Percentiles rank a stretch among this genome's conserved stretches.
These are phyloP conservation scores for Drosophila orosa DNA, from an alignment of 1,140 invertebrate species.

Conservation along the genomic window DNA sequence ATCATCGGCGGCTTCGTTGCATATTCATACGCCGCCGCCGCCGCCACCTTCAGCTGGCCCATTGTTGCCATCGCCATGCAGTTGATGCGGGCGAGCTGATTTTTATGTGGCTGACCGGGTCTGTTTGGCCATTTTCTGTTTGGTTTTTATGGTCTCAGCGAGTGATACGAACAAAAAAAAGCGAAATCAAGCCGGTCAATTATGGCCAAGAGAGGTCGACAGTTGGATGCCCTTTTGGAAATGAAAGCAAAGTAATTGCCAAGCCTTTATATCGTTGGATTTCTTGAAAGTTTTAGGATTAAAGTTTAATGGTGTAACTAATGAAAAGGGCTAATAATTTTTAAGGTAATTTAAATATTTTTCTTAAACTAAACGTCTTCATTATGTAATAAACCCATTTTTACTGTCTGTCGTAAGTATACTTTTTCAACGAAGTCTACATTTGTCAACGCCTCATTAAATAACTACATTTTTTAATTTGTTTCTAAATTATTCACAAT, in stretches of 20 bases:
- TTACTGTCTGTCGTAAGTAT: no score
- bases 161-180: constrained; percentile 30
- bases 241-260: neutral
- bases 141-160: constrained; percentile 66
- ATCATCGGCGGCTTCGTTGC: constrained; percentile 61
- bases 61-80: constrained; percentile 58
- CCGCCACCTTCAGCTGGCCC: constrained; percentile 10
- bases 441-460: no score
- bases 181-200: constrained; percentile 27
- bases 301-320: no score
- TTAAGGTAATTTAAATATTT: neutral
- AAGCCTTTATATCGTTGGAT: no score
- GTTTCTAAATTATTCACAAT: no score
- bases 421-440: no score
- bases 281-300: no score
- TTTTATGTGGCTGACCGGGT: constrained; percentile 70
- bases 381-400: no score
- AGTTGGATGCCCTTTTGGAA: constrained; percentile 32
- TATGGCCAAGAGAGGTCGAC: neutral
- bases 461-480: no score
- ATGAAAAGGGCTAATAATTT: neutral
- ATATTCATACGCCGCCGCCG: constrained; percentile 54
- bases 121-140: constrained; percentile 73
- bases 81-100: constrained; percentile 70
- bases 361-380: no score